These are phyloP conservation scores for Rattus norvegicus DNA, from an alignment of 2,113 vertebrate genomes.

Conservation along the genomic window GRCr8 NC_086020.1:118095001-118095500, in stretches of 20 bases:
- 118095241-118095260: background rate
- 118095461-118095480: background rate
- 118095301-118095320: background rate
- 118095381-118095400: background rate
- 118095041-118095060: background rate
- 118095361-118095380: conserved; percentile 7
- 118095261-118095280: background rate
- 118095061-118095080: background rate
- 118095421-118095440: background rate
- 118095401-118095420: background rate
- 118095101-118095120: background rate
- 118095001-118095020: background rate
- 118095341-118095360: background rate
- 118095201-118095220: background rate
- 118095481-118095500: background rate
- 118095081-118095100: background rate
- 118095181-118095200: background rate
- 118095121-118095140: background rate
- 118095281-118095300: too few relatives aligned
- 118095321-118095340: background rate
- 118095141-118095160: background rate
- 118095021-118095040: background rate
- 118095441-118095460: background rate
- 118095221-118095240: background rate
- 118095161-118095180: background rate